Evolutionary conservation across 2,888 invertebrate species (phyloP), one percentile per base, ranked within the genome.

Genomic region (Cataglyphis albicans): DNA sequence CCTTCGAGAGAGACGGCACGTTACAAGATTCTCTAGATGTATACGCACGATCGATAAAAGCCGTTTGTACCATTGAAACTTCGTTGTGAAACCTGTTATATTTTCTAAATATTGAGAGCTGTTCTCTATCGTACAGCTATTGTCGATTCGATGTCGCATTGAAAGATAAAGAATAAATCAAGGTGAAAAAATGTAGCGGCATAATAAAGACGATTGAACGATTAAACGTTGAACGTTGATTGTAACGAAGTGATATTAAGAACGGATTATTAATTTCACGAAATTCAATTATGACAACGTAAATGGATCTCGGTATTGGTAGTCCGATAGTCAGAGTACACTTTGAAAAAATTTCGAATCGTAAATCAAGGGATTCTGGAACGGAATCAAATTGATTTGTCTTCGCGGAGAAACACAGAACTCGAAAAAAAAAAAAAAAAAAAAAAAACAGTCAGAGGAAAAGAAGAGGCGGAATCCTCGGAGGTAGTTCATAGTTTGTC

Each of bases 381-480:
- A 44, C 57, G 41, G 21, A 44, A 59, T 73, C 59, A 25, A 35
- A n/a, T 44, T 35, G 59, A 78, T 44, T 80, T 48, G 78, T 72
- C 59, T 18, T 44, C 59, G 73, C 25, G 21, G 35, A 41, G 35
- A 35, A 59, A 21, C 68, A 32, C 15, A 2, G 7, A 0, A 29
- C 12, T 48, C 12, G 35, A 5, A 18, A 21, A 21, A 21, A 21
- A 21, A 21, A 21, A 41, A 5, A 18, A 41, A 65, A 32, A 18
- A 78, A 44, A 12, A 0, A 48, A 61, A 0, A 18, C 7, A 48
- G 4, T 59, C 21, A 12, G 21, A 25, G 32, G 7, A 52, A 3
- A 59, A 21, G 73, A 25, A 32, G 86, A 90, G 87, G 81, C 72
- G 78, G 64, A 90, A 87, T 87, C 86, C 57, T 65, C 72, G 85